A percentile compares a stretch with the other conserved stretches of the same genome.
These are phyloP conservation scores for Cynopterus sphinx DNA, from an alignment of 2,797 vertebrate species.

Conservation along the genomic window DNA sequence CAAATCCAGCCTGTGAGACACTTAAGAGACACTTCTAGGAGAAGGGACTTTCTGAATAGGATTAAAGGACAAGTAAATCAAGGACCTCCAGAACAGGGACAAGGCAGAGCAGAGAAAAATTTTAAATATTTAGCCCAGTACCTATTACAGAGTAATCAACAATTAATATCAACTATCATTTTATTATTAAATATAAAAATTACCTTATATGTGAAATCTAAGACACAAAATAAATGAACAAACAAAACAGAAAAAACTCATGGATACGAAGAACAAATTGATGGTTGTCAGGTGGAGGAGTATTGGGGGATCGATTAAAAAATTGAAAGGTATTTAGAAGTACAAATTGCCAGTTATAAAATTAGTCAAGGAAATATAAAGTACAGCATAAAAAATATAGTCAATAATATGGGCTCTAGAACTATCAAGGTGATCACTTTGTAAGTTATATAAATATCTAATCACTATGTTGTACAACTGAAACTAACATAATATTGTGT, in stretches of 20 bases:
- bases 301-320: not conserved
- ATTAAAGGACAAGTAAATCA: not conserved
- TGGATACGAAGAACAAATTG: not conserved
- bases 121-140: not conserved
- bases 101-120: not conserved
- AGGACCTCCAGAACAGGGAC: not conserved
- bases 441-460: not conserved
- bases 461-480: too few species aligned
- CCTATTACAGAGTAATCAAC: not conserved
- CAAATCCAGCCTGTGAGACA: not conserved
- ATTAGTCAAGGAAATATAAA: not conserved
- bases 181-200: conserved; percentile 30
- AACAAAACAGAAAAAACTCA: not conserved
- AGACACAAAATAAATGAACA: not conserved
- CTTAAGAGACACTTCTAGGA: not conserved
- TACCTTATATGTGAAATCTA: not conserved
- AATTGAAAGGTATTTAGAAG: not conserved
- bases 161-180: not conserved
- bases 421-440: not conserved
- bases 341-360: not conserved
- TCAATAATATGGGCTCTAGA: not conserved
- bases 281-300: not conserved
- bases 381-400: not conserved
- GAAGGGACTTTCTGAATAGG: not conserved
- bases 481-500: not conserved